Evolutionary conservation across 2,888 invertebrate species (phyloP), one percentile per base, ranked within the genome.

Genomic region (Automeris io): DNA sequence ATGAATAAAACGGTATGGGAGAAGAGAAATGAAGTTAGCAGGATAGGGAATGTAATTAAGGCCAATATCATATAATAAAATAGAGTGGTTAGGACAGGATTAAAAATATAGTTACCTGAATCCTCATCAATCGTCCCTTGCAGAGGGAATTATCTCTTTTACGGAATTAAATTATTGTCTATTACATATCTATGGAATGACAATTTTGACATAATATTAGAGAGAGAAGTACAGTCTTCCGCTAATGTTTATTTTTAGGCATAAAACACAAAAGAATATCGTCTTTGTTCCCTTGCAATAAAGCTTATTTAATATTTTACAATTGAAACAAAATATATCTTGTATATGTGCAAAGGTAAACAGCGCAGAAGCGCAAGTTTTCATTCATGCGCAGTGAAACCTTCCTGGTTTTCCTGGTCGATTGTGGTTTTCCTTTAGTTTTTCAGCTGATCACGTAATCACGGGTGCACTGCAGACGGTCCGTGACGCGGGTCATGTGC

Each of bases 371-470:
- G 85, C 86, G 85, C 83, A 80, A 79, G 80, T 83, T 77, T 81
- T 75, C 82, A 79, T 86, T 75, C 83, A 79, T 87, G 87, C 87
- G 87, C 87, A 87, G 78, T 86, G 77, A 63, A 72, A 65, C 70
- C 66, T 67, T 66, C 58, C 68, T 61, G 43, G 61, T 61, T 70
- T 70, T 72, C 67, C 81, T 77, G 87, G 86, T 87, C 87, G 87
- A 87, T 87, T 70, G 73, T 67, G 67, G 70, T 71, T 81, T 76
- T 74, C 73, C 77, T 70, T 78, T 79, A 85, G 85, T 86, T 80
- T 79, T 86, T 82, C 85, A 85, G 83, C 86, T 86, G 86, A 80
- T 82, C 74, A 77, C 82, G 76, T 74, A 72, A 72, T 74, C 75
- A 66, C 73, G 68, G 78, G 69, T 74, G 80, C 69, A 68, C 73